Evolutionary conservation across 2,888 invertebrate genomes (phyloP).

Genomic region (Patella caerulea): DNA sequence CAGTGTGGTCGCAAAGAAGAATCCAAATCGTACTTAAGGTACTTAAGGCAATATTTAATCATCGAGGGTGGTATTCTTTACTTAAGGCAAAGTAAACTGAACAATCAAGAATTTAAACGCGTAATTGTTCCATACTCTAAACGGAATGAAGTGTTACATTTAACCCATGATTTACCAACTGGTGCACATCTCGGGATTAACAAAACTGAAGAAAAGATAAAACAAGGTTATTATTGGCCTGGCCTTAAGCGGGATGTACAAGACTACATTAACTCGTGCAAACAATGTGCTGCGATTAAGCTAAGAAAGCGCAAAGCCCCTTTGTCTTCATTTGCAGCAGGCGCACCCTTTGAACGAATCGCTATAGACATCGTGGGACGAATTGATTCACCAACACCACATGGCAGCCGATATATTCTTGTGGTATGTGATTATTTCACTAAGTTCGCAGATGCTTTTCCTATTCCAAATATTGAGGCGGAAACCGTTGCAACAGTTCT

Average conservation of each 20-base stretch:
- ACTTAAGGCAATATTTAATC: background rate
- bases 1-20: slow-evolving; percentile 8
- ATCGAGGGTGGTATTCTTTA: background rate
- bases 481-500: slow-evolving; percentile 32
- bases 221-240: slow-evolving; percentile 18
- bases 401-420: slow-evolving; percentile 34
- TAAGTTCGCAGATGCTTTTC: slow-evolving; percentile 35
- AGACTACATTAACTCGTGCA: background rate
- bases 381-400: slow-evolving; percentile 27
- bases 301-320: background rate
- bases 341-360: slow-evolving; percentile 31
- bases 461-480: slow-evolving; percentile 36
- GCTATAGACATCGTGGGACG: slow-evolving; percentile 31
- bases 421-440: slow-evolving; percentile 39
- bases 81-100: background rate
- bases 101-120: background rate
- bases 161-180: background rate
- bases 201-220: background rate
- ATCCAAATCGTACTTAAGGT: background rate
- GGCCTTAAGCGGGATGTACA: slow-evolving; percentile 12
- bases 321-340: background rate
- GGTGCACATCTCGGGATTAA: slow-evolving; percentile 10
- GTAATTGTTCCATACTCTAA: background rate
- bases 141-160: background rate
- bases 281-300: slow-evolving; percentile 1